Evolutionary conservation across 2,888 invertebrate genomes (phyloP), one percentile per base, ranked within the genome.

Genomic region (Ectemnius cavifrons): DNA sequence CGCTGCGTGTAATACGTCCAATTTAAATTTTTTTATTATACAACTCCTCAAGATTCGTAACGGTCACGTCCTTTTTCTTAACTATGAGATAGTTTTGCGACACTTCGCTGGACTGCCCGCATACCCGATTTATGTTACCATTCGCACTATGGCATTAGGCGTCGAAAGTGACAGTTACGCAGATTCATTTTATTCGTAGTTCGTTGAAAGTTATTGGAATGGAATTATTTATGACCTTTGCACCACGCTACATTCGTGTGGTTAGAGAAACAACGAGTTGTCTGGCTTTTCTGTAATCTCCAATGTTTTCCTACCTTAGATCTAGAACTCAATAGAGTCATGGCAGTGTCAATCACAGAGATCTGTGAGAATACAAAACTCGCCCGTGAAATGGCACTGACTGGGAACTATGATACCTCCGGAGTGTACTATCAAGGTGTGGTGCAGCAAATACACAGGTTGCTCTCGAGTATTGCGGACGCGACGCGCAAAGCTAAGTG

Each of bases 331-430:
- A 23, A 23, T 14, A 63, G 27, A 73, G 75, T 64, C n/a, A 97
- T 97, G 97, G 96, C 96, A 92, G 96, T 96, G 91, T 95, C 95
- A 89, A 94, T 96, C 91, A 95, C 95, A 91, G 97, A 97, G 93
- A 97, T 98, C 92, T 96, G 95, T 93, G 98, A 98, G 92, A 98
- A 98, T 92, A 96, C 98, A 74, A 97, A 97, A 92, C 92, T 98
- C 91, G 99, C 98, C 71, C 93, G 99, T 88, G 98, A 99, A 93
- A 97, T 96, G 95, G 97, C 98, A 77, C 92, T 99, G 87, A 95
- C 97, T 90, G 98, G 99, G 23, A 97, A 98, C 92, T 99, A 99
- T 90, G 98, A 99, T 89, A 96, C 97, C 78, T 96, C 99, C 27
- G 94, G 96, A 82, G 96, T 98, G 72, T 98, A 98, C 91, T 98